phyloP scores from a whole-genome alignment of 2,888 invertebrate genomes.

The Machimus atricapillus region DNA sequence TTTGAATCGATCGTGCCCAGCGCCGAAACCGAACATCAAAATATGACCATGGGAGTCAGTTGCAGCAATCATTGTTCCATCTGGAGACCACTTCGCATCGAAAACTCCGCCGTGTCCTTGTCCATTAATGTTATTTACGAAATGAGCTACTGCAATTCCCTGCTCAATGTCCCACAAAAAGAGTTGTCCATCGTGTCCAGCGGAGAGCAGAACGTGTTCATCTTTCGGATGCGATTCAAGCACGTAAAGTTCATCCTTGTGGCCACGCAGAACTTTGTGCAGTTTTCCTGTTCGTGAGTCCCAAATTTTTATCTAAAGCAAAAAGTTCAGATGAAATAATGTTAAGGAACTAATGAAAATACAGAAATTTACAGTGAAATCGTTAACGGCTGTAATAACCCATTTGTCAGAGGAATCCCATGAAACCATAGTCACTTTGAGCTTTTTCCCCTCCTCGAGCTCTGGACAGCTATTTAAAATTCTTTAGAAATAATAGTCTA shows the following conservation, averaged over 20 bases:
- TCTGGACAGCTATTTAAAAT: constrained; percentile 57
- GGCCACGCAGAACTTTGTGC: constrained; percentile 75
- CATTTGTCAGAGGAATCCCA: constrained; percentile 91
- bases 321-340: not conserved
- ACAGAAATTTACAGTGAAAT: constrained; percentile 69
- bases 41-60: constrained; percentile 96
- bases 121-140: constrained; percentile 80
- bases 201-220: constrained; percentile 83
- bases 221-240: constrained; percentile 90
- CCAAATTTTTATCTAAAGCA: constrained; percentile 73
- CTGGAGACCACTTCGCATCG: constrained; percentile 94
- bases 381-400: constrained; percentile 91
- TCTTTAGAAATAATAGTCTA: constrained; percentile 35
- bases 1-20: constrained; percentile 70
- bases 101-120: constrained; percentile 95
- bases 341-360: not conserved
- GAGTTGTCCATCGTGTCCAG: constrained; percentile 95
- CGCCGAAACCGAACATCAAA: constrained; percentile 85
- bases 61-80: constrained; percentile 86
- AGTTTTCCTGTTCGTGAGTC: constrained; percentile 72
- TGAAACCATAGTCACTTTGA: constrained; percentile 93
- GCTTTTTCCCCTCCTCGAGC: constrained; percentile 68
- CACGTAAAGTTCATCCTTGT: constrained; percentile 93
- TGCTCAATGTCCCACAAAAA: constrained; percentile 82
- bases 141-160: constrained; percentile 69